Evolutionary conservation across 35 echinoderm and acorn worm genomes (phyloP).

Genomic region (Patiria miniata): DNA sequence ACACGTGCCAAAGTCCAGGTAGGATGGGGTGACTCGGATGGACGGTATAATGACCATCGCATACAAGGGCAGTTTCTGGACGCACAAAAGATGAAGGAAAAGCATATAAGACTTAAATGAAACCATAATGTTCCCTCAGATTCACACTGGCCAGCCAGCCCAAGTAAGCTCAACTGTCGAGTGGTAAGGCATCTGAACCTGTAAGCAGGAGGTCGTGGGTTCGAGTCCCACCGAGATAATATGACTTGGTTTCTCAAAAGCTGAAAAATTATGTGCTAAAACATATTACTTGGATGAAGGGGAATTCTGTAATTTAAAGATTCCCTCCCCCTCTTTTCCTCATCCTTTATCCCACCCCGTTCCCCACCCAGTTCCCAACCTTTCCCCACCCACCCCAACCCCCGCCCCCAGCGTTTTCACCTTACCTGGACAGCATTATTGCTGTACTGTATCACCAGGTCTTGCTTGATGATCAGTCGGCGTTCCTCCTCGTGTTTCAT

Average conservation of each 20-base stretch:
- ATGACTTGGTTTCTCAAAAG: too few species aligned
- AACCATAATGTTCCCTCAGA: background rate
- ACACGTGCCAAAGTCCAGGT: conserved; percentile 87
- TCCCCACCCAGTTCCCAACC: background rate
- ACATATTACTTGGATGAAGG: too few species aligned
- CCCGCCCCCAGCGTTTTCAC: background rate
- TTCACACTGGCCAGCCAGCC: background rate
- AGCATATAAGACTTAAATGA: background rate
- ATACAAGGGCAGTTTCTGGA: conserved; percentile 83
- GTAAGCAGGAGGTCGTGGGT: too few species aligned
- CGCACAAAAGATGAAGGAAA: background rate
- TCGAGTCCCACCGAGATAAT: too few species aligned
- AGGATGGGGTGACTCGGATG: conserved; percentile 52
- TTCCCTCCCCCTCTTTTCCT: too few species aligned
- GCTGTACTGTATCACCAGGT: conserved; percentile 52
- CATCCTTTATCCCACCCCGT: too few species aligned
- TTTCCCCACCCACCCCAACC: too few species aligned
- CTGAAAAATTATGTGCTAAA: too few species aligned
- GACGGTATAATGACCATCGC: conserved; percentile 80
- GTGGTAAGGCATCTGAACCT: too few species aligned
- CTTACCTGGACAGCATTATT: conserved; percentile 63
- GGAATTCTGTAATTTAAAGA: too few species aligned
- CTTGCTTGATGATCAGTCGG: conserved; percentile 48
- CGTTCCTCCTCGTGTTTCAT: conserved; percentile 36
- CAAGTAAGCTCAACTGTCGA: background rate